Conservation (phyloP, 2,113 vertebrate species). For the Indicator indicator region DNA sequence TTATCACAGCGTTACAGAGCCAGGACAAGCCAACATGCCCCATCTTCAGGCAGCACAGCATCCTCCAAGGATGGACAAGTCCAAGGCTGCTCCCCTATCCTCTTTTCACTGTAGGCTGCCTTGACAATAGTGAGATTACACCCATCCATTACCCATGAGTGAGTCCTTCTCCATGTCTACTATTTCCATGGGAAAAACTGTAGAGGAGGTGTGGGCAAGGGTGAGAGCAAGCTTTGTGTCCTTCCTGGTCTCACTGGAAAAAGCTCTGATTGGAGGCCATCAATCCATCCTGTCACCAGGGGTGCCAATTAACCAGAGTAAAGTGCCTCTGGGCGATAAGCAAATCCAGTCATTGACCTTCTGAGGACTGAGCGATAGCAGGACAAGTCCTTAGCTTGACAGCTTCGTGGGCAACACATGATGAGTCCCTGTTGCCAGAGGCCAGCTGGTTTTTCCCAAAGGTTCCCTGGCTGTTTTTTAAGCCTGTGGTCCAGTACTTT, state of each 20-base stretch:
- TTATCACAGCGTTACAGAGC: not conserved
- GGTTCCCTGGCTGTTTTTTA: not conserved
- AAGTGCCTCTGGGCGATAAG: slow-evolving; percentile 54
- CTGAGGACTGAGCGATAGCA: slow-evolving; percentile 38
- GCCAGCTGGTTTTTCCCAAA: not conserved
- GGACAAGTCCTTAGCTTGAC: slow-evolving; percentile 36
- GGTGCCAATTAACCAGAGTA: slow-evolving; percentile 45
- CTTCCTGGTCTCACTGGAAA: not conserved
- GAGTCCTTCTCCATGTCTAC: fast-evolving
- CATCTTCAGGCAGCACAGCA: not conserved
- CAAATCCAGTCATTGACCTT: slow-evolving; percentile 60
- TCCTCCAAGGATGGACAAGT: not conserved
- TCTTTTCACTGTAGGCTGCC: not conserved
- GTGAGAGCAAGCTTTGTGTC: not conserved
- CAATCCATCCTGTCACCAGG: slow-evolving; percentile 30
- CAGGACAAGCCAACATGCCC: not conserved
- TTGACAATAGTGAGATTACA: not conserved
- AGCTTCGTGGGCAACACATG: slow-evolving; percentile 13
- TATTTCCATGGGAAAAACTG: not conserved
- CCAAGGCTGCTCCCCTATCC: not conserved
- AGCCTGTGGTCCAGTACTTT: not conserved
- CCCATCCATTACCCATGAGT: not conserved
- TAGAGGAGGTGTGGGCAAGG: fast-evolving
- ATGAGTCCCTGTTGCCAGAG: not conserved
- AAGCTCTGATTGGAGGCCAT: slow-evolving; percentile 2